Conservation (phyloP, 2,113 vertebrate genomes). For the Aspidoscelis tigris region DNA sequence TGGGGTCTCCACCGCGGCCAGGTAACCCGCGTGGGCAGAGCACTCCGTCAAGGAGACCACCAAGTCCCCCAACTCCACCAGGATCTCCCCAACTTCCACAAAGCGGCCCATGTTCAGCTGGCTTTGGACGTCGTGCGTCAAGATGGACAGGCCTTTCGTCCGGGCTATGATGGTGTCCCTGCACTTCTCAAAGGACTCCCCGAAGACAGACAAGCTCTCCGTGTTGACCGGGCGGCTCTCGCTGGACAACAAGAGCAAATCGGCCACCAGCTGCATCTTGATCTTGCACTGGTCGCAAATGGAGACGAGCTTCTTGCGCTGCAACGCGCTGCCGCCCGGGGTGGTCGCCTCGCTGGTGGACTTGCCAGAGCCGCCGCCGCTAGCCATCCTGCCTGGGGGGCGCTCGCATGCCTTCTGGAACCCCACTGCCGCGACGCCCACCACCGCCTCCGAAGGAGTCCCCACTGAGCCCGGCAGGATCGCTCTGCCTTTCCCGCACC, state of each 20-base stretch:
- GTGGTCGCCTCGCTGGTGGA: conserved; percentile 83
- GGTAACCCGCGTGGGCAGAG: conserved; percentile 94
- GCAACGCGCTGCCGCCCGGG: conserved; percentile 77
- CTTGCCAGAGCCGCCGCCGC: conserved; percentile 90
- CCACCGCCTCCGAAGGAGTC: conserved; percentile 76
- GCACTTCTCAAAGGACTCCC: conserved; percentile 96
- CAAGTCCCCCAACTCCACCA: conserved; percentile 92
- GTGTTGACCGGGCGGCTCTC: conserved; percentile 92
- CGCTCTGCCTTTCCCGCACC: conserved; percentile 81
- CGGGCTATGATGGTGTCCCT: conserved; percentile 96
- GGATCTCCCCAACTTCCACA: conserved; percentile 89
- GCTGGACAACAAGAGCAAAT: conserved; percentile 95
- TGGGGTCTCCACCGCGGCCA: conserved; percentile 89
- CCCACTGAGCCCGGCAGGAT: conserved; percentile 80
- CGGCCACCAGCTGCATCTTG: conserved; percentile 99
- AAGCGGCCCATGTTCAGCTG: conserved; percentile 99
- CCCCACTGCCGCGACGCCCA: conserved; percentile 73
- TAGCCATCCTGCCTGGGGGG: conserved; percentile 89
- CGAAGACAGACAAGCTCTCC: conserved; percentile 82
- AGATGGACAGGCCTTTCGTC: conserved; percentile 97
- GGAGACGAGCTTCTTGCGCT: conserved; percentile 89
- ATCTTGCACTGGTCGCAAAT: conserved; percentile 93
- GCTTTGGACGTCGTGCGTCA: conserved; percentile 97
- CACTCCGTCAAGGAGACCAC: conserved; percentile 95
- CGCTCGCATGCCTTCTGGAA: conserved; percentile 82